phyloP scores from a whole-genome alignment of 2,113 vertebrate genomes.

The Zapornia atra region DNA sequence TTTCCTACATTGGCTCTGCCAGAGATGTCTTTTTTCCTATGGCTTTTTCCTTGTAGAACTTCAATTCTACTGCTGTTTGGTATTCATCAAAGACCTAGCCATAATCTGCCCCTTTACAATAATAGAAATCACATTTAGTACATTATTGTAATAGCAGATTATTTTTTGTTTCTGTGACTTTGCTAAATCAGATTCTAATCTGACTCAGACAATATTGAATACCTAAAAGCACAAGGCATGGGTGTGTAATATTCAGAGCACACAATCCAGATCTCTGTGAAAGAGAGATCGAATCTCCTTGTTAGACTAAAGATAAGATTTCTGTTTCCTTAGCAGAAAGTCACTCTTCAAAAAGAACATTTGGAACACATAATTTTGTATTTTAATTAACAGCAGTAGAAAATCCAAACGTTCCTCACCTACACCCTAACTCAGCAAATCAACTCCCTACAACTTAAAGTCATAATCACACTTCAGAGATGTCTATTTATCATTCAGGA shows the following conservation, averaged over 20 bases:
- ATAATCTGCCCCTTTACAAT: background rate
- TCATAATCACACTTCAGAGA: background rate
- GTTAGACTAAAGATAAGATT: background rate
- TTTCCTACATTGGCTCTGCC: background rate
- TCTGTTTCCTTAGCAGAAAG: background rate
- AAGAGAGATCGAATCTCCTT: background rate
- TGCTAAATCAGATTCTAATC: background rate
- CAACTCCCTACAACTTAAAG: background rate
- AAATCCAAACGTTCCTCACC: background rate
- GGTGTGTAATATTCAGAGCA: background rate
- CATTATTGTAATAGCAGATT: background rate
- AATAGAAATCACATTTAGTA: background rate
- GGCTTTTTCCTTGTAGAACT: background rate
- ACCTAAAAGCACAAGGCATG: background rate
- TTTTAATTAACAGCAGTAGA: background rate
- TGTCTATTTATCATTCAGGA: background rate
- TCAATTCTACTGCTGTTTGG: background rate
- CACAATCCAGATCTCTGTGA: background rate
- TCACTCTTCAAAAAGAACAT: background rate
- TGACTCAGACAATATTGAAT: background rate
- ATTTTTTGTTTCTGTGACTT: background rate
- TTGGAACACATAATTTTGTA: background rate
- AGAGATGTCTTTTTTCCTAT: background rate
- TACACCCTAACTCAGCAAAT: background rate
- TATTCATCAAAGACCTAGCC: background rate